phyloP scores from a whole-genome alignment of 2,113 vertebrate genomes.

The Beaufortia kweichowensis region DNA sequence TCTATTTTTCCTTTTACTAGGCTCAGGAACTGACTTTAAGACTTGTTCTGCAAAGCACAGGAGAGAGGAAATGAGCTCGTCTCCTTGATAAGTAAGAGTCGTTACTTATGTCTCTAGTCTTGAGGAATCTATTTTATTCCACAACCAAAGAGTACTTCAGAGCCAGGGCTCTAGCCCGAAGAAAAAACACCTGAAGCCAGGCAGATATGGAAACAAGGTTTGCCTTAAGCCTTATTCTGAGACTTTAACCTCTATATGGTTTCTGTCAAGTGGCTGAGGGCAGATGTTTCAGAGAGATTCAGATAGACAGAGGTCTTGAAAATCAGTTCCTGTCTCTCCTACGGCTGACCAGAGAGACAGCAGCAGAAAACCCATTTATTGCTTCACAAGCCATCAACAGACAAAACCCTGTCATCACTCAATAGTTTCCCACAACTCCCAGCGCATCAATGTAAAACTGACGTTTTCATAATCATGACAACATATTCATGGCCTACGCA shows the following conservation, averaged over 20 bases:
- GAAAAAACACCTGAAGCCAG: not conserved
- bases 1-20: slow-evolving; percentile 52
- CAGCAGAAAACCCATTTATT: too few species aligned
- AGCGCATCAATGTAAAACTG: too few species aligned
- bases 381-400: too few species aligned
- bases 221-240: not conserved
- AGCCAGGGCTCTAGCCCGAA: slow-evolving; percentile 49
- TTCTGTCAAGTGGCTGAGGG: not conserved
- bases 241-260: not conserved
- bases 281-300: not conserved
- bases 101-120: slow-evolving; percentile 58
- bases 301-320: not conserved
- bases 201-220: slow-evolving; percentile 10
- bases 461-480: too few species aligned
- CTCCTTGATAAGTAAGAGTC: slow-evolving; percentile 67
- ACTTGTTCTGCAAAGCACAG: slow-evolving; percentile 48
- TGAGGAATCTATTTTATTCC: slow-evolving; percentile 66
- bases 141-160: slow-evolving; percentile 62
- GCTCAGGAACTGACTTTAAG: slow-evolving; percentile 53
- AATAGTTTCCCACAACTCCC: too few species aligned
- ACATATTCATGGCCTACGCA: not conserved
- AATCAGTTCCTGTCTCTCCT: not conserved
- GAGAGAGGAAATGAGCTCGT: slow-evolving; percentile 69
- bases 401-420: too few species aligned
- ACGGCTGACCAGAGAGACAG: too few species aligned